Percentiles rank a stretch among this genome's conserved stretches.
Evolutionary conservation across 2,888 invertebrate genomes (phyloP).

Genomic region (Pimpla rufipes): DNA sequence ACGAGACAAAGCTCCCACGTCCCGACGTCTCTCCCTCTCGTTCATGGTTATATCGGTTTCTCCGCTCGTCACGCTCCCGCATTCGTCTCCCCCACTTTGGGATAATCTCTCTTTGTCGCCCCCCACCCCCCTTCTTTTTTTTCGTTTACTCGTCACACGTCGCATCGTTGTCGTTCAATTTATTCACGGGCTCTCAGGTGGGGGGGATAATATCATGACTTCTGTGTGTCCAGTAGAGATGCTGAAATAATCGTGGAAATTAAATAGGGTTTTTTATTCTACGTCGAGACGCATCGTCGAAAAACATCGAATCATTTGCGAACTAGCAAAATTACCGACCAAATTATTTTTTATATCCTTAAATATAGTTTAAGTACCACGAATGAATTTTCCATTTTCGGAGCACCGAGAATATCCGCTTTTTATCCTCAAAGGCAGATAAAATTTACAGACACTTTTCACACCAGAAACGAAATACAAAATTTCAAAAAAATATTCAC

Average conservation of each 20-base stretch:
- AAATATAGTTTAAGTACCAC: too few species aligned
- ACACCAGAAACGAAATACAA: too few species aligned
- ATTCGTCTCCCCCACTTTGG: slow-evolving; percentile 27
- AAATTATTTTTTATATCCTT: too few species aligned
- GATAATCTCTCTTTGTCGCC: slow-evolving; percentile 3
- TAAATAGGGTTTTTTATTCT: neutral
- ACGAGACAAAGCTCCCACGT: slow-evolving; percentile 77
- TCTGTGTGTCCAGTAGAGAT: neutral
- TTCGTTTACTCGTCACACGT: slow-evolving; percentile 18
- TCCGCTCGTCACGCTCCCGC: slow-evolving; percentile 20
- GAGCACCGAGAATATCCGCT: too few species aligned
- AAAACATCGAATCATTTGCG: too few species aligned
- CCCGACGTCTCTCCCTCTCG: slow-evolving; percentile 1
- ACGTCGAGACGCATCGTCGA: neutral
- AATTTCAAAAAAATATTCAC: too few species aligned
- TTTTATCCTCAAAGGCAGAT: too few species aligned
- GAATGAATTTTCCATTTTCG: too few species aligned
- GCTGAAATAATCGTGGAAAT: neutral
- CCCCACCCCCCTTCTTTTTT: neutral
- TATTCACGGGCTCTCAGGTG: slow-evolving; percentile 1
- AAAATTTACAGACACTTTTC: too few species aligned
- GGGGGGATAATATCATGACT: neutral
- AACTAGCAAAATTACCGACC: too few species aligned
- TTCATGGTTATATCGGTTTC: slow-evolving; percentile 31
- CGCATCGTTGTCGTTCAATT: slow-evolving; percentile 11